Evolutionary conservation across 1,140 invertebrate species (phyloP).

Genomic region (Habropoda laboriosa): DNA sequence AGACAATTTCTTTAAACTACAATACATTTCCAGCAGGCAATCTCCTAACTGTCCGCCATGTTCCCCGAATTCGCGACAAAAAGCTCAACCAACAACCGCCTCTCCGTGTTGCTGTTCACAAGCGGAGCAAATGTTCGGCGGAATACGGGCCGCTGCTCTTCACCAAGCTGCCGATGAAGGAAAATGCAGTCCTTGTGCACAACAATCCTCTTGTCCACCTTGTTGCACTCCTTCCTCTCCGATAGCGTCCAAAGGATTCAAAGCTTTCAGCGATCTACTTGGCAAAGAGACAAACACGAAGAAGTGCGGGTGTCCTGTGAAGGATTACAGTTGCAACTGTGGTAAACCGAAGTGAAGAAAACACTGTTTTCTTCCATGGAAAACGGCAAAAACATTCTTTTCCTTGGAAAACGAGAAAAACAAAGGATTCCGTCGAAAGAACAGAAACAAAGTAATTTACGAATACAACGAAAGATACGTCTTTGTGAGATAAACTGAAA

Average conservation of each 20-base stretch:
- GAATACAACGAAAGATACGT: no score
- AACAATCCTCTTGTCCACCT: not conserved
- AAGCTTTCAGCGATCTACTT: not conserved
- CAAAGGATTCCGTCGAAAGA: not conserved
- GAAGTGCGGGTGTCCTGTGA: slow-evolving; percentile 66
- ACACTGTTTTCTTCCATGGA: not conserved
- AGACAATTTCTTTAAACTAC: not conserved
- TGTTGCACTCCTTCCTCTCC: slow-evolving; percentile 12
- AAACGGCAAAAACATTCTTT: not conserved
- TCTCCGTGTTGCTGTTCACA: not conserved
- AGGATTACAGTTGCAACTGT: slow-evolving; percentile 48
- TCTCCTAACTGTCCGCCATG: not conserved
- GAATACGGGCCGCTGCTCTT: not conserved
- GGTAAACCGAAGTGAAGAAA: not conserved
- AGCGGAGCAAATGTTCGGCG: not conserved
- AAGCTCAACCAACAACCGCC: not conserved
- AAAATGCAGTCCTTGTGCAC: slow-evolving; percentile 16
- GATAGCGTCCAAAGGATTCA: not conserved
- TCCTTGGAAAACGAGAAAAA: not conserved
- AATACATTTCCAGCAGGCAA: not conserved
- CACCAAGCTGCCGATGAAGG: not conserved
- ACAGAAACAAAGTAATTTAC: not conserved
- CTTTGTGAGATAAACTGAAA: slow-evolving; percentile 4
- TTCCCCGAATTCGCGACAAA: not conserved
- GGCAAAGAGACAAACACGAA: slow-evolving; percentile 19